Percentiles rank a stretch among this genome's conserved stretches.
Evolutionary conservation across 2,113 vertebrate genomes (phyloP).

Genomic region (Tonatia bakeri): DNA sequence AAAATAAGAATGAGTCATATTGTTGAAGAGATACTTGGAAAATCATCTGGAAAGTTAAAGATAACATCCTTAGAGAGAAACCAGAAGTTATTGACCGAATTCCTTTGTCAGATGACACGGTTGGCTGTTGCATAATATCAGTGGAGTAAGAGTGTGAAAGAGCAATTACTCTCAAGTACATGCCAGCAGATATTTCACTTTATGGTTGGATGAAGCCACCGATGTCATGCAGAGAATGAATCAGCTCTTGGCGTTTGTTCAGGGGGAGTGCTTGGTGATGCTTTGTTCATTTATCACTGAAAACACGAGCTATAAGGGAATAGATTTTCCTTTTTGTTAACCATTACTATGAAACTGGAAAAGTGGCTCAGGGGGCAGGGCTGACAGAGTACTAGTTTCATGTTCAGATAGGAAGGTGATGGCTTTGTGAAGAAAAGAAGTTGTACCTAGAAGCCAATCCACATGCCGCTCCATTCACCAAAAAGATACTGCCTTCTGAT

Average conservation of each 20-base stretch:
- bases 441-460: not conserved
- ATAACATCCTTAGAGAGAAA: constrained; percentile 5
- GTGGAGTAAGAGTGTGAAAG: not conserved
- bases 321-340: not conserved
- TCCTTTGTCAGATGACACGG: not conserved
- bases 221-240: constrained; percentile 49
- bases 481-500: not conserved
- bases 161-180: not conserved
- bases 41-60: not conserved
- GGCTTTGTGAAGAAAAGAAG: not conserved
- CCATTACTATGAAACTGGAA: not conserved
- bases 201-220: not conserved
- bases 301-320: not conserved
- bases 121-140: not conserved
- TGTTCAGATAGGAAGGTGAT: not conserved
- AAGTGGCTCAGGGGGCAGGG: not conserved
- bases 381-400: not conserved
- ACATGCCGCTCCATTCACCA: not conserved
- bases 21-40: constrained; percentile 40
- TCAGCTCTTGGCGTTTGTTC: constrained; percentile 59
- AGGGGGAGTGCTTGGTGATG: constrained; percentile 25
- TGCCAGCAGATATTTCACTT: not conserved
- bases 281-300: constrained; percentile 43
- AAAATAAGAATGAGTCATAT: constrained; percentile 24
- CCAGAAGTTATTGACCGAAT: not conserved